Conservation (phyloP, 2,113 vertebrate species). For the Cottus gobio region DNA sequence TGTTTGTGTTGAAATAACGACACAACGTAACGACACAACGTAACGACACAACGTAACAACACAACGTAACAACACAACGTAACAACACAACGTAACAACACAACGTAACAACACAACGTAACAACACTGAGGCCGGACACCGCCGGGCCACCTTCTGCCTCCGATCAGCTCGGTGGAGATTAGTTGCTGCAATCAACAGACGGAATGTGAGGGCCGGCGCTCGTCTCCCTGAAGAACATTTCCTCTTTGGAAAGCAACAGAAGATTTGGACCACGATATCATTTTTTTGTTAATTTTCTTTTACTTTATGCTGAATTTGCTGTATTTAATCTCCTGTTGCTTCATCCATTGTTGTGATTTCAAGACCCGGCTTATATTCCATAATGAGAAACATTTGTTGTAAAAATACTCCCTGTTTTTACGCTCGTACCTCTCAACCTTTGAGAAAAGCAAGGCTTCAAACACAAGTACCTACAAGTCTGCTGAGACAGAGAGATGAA, state of each 20-base stretch:
- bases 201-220: constrained; percentile 26
- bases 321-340: constrained; percentile 19
- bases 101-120: too few species aligned
- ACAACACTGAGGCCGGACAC: too few species aligned
- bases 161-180: constrained; percentile 18
- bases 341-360: constrained; percentile 16
- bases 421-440: constrained; percentile 12
- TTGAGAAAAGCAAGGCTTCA: constrained; percentile 22
- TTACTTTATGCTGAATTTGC: not conserved
- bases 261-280: constrained; percentile 4
- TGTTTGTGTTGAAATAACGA: too few species aligned
- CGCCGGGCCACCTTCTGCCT: constrained; percentile 31
- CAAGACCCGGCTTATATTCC: constrained; percentile 11
- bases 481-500: constrained; percentile 7
- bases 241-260: constrained; percentile 36
- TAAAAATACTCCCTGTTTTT: constrained; percentile 25
- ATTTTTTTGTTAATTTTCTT: not conserved
- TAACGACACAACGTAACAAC: too few species aligned
- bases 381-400: constrained; percentile 50
- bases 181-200: constrained; percentile 51
- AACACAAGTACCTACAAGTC: constrained; percentile 13
- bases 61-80: too few species aligned
- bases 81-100: too few species aligned
- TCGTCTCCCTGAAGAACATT: too few species aligned
- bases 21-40: too few species aligned